Conservation (phyloP, 1,140 invertebrate species). For the Drosophila pruinosa region DNA sequence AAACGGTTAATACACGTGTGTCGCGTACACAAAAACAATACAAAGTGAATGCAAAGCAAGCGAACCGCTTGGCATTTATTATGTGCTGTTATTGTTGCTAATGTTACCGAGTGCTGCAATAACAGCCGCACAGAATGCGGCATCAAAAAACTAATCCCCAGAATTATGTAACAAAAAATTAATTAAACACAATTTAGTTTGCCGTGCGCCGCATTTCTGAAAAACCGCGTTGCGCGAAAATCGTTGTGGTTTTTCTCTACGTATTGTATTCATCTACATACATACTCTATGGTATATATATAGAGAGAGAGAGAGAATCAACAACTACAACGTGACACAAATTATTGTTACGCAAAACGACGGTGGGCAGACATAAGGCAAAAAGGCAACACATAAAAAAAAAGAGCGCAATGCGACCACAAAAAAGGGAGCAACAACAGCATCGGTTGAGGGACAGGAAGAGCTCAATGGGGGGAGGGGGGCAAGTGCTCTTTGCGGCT, state of each 20-base stretch:
- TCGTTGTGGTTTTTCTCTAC: constrained; percentile 57
- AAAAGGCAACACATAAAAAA: constrained; percentile 28
- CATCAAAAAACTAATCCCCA: constrained; percentile 56
- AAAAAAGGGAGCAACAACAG: constrained; percentile 13
- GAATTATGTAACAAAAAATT: constrained; percentile 80
- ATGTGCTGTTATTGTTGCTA: constrained; percentile 12
- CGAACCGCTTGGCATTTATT: constrained; percentile 57
- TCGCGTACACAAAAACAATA: constrained; percentile 26
- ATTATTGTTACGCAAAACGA: constrained; percentile 75
- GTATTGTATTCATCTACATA: background rate
- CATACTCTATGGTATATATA: no score
- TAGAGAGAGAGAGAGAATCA: background rate
- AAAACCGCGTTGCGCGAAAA: constrained; percentile 72
- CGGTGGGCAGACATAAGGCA: constrained; percentile 26
- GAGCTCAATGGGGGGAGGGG: constrained; percentile 35
- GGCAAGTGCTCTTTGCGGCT: constrained; percentile 60
- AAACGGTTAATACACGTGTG: constrained; percentile 48
- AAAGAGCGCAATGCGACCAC: constrained; percentile 20
- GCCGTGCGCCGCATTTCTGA: constrained; percentile 34
- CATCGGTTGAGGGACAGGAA: background rate
- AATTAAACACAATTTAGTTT: constrained; percentile 78
- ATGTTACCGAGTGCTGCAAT: constrained; percentile 19
- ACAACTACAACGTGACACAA: constrained; percentile 35
- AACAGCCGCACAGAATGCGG: constrained; percentile 17
- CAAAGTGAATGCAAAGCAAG: constrained; percentile 25